A percentile compares a stretch with the other conserved stretches of the same genome.
These are phyloP conservation scores for Hymenochirus boettgeri DNA, from an alignment of 2,113 vertebrate species.

Conservation along the genomic window DNA sequence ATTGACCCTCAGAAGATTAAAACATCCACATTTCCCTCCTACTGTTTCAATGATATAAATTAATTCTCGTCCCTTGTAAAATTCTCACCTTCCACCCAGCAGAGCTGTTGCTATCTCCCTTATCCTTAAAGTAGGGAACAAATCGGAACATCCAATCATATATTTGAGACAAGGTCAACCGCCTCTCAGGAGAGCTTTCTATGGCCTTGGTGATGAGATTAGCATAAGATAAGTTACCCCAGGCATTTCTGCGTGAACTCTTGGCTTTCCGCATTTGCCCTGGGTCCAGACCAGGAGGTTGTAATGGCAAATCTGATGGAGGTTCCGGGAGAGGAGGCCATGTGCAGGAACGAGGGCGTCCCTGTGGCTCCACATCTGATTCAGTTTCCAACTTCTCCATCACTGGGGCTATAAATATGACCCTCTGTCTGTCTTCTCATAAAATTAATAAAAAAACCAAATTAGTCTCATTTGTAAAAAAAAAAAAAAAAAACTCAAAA, in stretches of 20 bases:
- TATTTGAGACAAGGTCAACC: slow-evolving; percentile 94
- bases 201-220: slow-evolving; percentile 97
- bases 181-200: slow-evolving; percentile 92
- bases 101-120: slow-evolving; percentile 95
- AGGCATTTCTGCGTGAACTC: slow-evolving; percentile 93
- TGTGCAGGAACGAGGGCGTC: slow-evolving; percentile 93
- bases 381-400: slow-evolving; percentile 92
- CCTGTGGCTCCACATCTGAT: slow-evolving; percentile 92
- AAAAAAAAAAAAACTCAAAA: neutral
- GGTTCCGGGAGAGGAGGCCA: slow-evolving; percentile 93
- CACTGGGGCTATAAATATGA: slow-evolving; percentile 54
- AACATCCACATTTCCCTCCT: neutral
- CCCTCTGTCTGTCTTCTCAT: slow-evolving; percentile 22
- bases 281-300: slow-evolving; percentile 76
- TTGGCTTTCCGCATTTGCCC: slow-evolving; percentile 91
- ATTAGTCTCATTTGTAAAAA: slow-evolving; percentile 32
- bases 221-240: slow-evolving; percentile 97
- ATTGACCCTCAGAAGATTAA: too few relatives aligned
- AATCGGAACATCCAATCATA: slow-evolving; percentile 99
- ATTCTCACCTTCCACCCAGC: slow-evolving; percentile 93
- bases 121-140: slow-evolving; percentile 98
- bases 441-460: neutral
- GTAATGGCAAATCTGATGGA: slow-evolving; percentile 67
- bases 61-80: neutral
- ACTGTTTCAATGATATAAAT: neutral